These are phyloP conservation scores for Vidua macroura DNA, from an alignment of 2,113 vertebrate species.

Conservation along the genomic window DNA sequence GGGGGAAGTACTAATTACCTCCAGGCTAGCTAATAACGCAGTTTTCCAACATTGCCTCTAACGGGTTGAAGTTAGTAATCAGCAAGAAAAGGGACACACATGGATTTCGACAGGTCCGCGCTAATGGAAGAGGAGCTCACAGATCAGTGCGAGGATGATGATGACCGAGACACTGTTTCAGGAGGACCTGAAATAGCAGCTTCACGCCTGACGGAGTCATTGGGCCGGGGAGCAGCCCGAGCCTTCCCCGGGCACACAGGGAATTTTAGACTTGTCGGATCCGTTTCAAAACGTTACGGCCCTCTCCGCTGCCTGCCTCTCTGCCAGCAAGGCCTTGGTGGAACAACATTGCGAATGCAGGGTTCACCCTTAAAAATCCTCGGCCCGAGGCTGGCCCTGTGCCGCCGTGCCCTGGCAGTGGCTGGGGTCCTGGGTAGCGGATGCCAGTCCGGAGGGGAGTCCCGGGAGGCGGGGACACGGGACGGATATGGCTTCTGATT, in stretches of 20 bases:
- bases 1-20: conserved; percentile 57
- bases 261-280: neutral
- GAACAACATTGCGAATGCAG: fast-evolving
- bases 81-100: neutral
- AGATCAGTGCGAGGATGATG: neutral
- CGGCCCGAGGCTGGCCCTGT: neutral
- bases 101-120: neutral
- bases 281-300: neutral
- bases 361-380: neutral
- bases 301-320: neutral
- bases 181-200: neutral
- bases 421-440: neutral
- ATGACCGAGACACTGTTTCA: neutral
- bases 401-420: neutral
- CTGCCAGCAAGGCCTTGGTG: neutral
- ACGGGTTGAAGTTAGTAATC: conserved; percentile 27
- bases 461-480: neutral
- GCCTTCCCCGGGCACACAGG: neutral
- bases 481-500: neutral
- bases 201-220: neutral
- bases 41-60: neutral
- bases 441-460: neutral
- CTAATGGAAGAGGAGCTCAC: neutral
- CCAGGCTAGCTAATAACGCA: conserved; percentile 28
- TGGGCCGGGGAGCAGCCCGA: neutral